Evolutionary conservation across 2,797 vertebrate genomes (phyloP).

Genomic region (Peromyscus attwateri): DNA sequence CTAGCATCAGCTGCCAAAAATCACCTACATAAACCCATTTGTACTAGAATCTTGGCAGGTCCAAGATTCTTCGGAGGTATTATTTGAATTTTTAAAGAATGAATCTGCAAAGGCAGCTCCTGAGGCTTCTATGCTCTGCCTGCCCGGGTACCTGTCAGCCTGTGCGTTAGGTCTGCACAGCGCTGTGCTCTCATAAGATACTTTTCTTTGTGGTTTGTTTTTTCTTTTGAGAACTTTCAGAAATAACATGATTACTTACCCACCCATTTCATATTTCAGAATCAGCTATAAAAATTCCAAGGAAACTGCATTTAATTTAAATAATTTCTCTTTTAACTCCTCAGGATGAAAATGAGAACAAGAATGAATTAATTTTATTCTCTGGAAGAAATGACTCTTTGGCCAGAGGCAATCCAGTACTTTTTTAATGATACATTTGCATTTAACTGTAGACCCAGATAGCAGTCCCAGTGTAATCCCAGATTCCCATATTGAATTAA

Average conservation of each 20-base stretch:
- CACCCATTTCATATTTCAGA: slow-evolving; percentile 29
- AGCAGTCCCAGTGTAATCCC: slow-evolving; percentile 63
- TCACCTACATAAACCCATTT: slow-evolving; percentile 25
- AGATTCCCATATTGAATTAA: slow-evolving; percentile 80
- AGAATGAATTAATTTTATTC: slow-evolving; percentile 27
- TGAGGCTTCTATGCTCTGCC: not conserved
- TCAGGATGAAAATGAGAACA: slow-evolving; percentile 38
- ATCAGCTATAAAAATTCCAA: slow-evolving; percentile 17
- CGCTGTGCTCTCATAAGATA: not conserved
- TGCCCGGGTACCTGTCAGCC: not conserved
- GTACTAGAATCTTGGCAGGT: slow-evolving; percentile 38
- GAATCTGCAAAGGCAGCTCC: not conserved
- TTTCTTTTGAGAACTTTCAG: not conserved
- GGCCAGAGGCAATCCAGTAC: not conserved
- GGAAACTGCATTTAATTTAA: slow-evolving; percentile 10
- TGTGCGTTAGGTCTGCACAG: not conserved
- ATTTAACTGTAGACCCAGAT: slow-evolving; percentile 61
- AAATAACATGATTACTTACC: not conserved
- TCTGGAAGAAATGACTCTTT: not conserved
- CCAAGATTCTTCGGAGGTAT: not conserved
- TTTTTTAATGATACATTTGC: slow-evolving; percentile 48
- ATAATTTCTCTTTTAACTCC: not conserved
- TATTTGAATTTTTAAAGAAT: slow-evolving; percentile 43
- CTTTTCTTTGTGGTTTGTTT: slow-evolving; percentile 9
- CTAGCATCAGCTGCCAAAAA: slow-evolving; percentile 29